phyloP scores from a whole-genome alignment of 1,140 invertebrate genomes.

The Drosophila rufa region DNA sequence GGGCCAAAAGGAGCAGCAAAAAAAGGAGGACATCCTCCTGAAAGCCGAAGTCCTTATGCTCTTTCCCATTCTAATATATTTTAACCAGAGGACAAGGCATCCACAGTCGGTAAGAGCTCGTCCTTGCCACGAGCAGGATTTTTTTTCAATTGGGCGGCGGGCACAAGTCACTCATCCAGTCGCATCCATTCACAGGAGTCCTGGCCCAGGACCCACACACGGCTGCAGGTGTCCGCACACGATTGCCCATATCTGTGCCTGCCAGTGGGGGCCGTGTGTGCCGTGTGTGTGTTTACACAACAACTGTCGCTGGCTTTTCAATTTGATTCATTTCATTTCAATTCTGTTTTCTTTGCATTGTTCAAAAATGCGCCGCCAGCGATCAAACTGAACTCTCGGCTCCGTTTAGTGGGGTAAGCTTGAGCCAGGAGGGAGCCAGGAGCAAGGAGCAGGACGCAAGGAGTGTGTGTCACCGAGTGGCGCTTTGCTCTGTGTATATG shows the following conservation, averaged over 20 bases:
- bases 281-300: constrained; percentile 45
- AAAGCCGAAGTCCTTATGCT: constrained; percentile 1
- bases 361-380: constrained; percentile 37
- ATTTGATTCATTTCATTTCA: constrained; percentile 74
- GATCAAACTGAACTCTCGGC: constrained; percentile 27
- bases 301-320: constrained; percentile 73
- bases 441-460: no score
- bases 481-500: no score
- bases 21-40: not conserved
- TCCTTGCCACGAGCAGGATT: not conserved
- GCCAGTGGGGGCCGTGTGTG: constrained; percentile 1
- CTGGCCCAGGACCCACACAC: not conserved
- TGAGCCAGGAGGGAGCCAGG: not conserved
- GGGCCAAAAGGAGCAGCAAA: constrained; percentile 26
- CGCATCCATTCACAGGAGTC: constrained; percentile 52
- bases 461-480: not conserved
- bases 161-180: constrained; percentile 70
- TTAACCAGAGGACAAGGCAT: no score
- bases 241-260: constrained; percentile 26
- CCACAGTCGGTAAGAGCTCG: not conserved
- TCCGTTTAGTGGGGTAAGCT: constrained; percentile 27
- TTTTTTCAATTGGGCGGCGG: constrained; percentile 48
- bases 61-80: not conserved
- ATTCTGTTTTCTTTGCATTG: constrained; percentile 58
- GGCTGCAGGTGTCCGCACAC: constrained; percentile 22